These are phyloP conservation scores for Dryoscopus gambensis DNA, from an alignment of 2,113 vertebrate genomes.

Conservation along the genomic window DNA sequence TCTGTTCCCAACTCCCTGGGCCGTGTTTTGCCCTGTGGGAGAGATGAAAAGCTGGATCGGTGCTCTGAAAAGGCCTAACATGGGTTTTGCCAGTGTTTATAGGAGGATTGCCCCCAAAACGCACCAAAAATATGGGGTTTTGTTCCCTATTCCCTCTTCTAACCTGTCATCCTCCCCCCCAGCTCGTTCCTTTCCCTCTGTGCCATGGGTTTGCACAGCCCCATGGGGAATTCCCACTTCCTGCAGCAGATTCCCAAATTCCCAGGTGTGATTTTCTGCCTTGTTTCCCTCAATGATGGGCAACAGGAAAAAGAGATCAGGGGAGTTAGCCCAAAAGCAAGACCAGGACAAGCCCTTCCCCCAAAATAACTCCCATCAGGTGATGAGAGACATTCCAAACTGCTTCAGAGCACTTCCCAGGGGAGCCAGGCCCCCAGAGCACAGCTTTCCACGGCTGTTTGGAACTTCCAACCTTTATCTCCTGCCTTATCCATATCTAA, in stretches of 20 bases:
- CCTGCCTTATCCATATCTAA: background rate
- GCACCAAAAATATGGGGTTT: background rate
- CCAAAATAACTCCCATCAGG: background rate
- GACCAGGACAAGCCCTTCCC: background rate
- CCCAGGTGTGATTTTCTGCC: background rate
- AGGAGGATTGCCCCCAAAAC: background rate
- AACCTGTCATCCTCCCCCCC: background rate
- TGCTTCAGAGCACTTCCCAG: background rate
- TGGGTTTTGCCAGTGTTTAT: background rate
- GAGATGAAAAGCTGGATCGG: background rate
- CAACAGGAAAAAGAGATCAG: background rate
- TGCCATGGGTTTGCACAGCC: background rate
- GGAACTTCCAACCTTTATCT: background rate
- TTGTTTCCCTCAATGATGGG: rapidly evolving
- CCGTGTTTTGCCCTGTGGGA: background rate
- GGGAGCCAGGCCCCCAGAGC: background rate
- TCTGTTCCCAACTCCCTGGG: background rate
- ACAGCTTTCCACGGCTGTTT: background rate
- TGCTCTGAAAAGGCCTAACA: background rate
- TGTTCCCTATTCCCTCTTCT: background rate
- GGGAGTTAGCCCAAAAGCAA: background rate
- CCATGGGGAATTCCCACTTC: background rate
- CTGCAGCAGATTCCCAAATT: background rate
- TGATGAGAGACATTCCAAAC: background rate
- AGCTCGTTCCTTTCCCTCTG: background rate